These are phyloP conservation scores for Synergus umbraculus DNA, from an alignment of 2,888 invertebrate species.

Conservation along the genomic window DNA sequence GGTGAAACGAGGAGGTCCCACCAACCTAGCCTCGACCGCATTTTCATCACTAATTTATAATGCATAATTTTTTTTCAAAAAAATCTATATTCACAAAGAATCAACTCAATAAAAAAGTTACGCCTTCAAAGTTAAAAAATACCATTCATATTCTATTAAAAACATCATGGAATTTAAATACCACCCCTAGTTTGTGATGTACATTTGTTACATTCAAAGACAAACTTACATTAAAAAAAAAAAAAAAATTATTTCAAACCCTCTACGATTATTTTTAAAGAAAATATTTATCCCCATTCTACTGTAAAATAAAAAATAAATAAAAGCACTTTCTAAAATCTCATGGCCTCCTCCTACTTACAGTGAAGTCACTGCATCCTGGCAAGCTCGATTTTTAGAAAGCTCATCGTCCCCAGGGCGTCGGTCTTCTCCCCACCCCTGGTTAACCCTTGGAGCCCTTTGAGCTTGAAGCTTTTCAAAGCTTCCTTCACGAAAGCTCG, in stretches of 20 bases:
- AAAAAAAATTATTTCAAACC: too few relatives aligned
- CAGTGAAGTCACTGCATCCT: conserved; percentile 7
- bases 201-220: neutral
- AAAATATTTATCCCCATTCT: neutral
- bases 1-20: conserved; percentile 49
- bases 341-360: neutral
- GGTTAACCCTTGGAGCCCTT: neutral
- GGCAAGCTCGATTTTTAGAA: neutral
- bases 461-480: neutral
- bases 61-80: neutral
- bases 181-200: neutral
- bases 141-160: neutral
- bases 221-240: neutral
- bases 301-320: neutral
- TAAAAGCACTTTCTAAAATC: neutral
- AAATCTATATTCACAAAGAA: neutral
- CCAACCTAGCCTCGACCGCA: conserved; percentile 28
- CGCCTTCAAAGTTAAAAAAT: neutral
- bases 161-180: neutral
- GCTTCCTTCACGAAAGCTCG: conserved; percentile 8
- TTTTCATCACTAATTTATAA: conserved; percentile 18
- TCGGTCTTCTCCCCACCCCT: conserved; percentile 26
- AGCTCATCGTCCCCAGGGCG: conserved; percentile 14
- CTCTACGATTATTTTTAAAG: too few relatives aligned
- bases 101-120: neutral